Evolutionary conservation across 1,140 invertebrate genomes (phyloP).

Genomic region (Wasmannia auropunctata): DNA sequence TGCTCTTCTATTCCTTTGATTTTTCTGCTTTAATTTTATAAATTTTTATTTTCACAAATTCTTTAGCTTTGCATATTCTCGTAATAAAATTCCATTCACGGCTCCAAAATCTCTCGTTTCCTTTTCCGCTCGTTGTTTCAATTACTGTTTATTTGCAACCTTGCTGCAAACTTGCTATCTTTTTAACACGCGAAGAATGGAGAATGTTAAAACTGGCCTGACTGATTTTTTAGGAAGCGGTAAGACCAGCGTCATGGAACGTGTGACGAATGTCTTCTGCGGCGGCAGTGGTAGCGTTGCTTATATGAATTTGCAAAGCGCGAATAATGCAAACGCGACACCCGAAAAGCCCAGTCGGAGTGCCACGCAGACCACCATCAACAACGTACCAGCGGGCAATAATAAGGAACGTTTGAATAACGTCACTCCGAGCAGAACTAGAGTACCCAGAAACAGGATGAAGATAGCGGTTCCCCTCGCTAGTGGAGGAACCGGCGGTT

Average conservation of each 20-base stretch:
- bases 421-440: constrained; percentile 69
- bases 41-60: neutral
- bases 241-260: constrained; percentile 92
- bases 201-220: neutral
- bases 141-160: neutral
- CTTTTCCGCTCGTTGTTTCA: neutral
- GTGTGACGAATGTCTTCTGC: constrained; percentile 93
- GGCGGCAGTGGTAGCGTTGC: constrained; percentile 86
- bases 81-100: too few species aligned
- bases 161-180: neutral
- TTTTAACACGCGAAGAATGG: neutral
- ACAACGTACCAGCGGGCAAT: constrained; percentile 73
- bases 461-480: constrained; percentile 78
- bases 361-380: constrained; percentile 70
- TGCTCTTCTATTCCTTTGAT: neutral
- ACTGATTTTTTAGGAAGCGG: constrained; percentile 78
- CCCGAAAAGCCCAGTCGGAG: constrained; percentile 86
- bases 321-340: constrained; percentile 79
- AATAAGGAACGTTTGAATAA: constrained; percentile 78
- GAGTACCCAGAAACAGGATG: constrained; percentile 75
- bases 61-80: neutral
- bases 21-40: neutral
- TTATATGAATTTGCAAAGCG: constrained; percentile 81
- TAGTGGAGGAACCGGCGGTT: constrained; percentile 79
- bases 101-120: neutral